A percentile compares a stretch with the other conserved stretches of the same genome.
Evolutionary conservation across 2,113 vertebrate species (phyloP).

Genomic region (Pelecanus crispus): DNA sequence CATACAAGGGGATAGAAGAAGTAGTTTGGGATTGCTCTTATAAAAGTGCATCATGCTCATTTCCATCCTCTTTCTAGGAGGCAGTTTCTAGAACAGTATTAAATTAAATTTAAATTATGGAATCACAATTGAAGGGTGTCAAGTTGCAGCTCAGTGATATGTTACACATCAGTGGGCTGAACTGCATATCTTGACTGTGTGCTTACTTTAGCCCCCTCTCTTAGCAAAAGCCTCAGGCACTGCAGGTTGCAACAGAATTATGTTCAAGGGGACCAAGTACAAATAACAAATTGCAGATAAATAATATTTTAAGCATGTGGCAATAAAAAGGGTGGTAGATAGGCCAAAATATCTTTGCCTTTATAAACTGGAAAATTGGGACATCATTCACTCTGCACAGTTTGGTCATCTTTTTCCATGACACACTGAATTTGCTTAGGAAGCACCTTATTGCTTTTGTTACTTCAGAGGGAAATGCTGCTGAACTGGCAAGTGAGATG

Average conservation of each 20-base stretch:
- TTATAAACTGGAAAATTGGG: neutral
- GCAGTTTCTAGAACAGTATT: neutral
- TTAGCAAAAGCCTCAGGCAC: neutral
- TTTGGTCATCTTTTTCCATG: neutral
- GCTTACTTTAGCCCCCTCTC: neutral
- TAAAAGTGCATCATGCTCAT: neutral
- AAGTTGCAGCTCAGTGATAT: neutral
- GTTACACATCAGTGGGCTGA: neutral
- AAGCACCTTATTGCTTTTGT: neutral
- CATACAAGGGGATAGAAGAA: neutral
- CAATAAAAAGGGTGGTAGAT: neutral
- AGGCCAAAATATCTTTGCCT: neutral
- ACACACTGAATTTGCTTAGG: neutral
- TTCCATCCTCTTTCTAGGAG: neutral
- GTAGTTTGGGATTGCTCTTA: neutral
- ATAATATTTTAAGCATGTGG: neutral
- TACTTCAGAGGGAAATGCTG: neutral
- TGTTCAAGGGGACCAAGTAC: neutral
- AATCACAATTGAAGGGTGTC: neutral
- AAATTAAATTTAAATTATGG: neutral
- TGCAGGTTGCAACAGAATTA: neutral
- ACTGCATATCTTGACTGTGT: neutral
- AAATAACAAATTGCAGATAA: neutral
- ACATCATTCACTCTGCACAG: neutral
- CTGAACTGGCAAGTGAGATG: neutral